Percentiles rank a stretch among this genome's conserved stretches.
Conservation (phyloP, 2,888 invertebrate species). For the Argyra leucocephala region DNA sequence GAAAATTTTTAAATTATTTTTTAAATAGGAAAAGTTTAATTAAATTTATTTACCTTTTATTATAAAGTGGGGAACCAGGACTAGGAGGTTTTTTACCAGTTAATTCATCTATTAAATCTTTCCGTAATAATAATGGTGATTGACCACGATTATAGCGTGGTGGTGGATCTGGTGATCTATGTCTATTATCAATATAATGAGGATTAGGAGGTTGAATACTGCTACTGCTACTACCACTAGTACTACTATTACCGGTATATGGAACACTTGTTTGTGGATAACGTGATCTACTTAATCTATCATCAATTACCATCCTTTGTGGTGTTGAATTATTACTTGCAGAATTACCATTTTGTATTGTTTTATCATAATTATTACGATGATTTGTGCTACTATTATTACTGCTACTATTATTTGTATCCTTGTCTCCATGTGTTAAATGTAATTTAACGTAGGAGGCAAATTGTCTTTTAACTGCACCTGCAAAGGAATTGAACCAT, state of each 20-base stretch:
- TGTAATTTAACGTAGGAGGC: conserved; percentile 75
- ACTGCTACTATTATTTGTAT: conserved; percentile 20
- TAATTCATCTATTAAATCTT: conserved; percentile 51
- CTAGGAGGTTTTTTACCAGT: conserved; percentile 38
- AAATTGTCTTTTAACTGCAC: conserved; percentile 68
- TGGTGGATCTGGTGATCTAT: conserved; percentile 54
- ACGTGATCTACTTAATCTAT: background rate
- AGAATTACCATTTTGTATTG: background rate
- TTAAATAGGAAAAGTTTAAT: no score
- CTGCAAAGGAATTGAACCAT: conserved; percentile 60
- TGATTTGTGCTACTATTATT: background rate
- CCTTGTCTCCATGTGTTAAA: conserved; percentile 47
- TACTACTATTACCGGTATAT: conserved; percentile 26
- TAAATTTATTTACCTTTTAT: background rate
- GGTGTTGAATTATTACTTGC: background rate
- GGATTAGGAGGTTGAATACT: conserved; percentile 29
- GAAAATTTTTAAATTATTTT: no score
- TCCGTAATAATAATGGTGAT: conserved; percentile 50
- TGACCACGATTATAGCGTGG: conserved; percentile 46
- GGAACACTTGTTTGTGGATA: conserved; percentile 18
- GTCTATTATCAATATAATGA: conserved; percentile 37
- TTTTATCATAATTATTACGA: background rate
- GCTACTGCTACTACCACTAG: conserved; percentile 7
- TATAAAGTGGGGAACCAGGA: conserved; percentile 43
- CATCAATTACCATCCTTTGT: background rate